Conservation (phyloP, 2,888 invertebrate species). For the Zygaena filipendulae region DNA sequence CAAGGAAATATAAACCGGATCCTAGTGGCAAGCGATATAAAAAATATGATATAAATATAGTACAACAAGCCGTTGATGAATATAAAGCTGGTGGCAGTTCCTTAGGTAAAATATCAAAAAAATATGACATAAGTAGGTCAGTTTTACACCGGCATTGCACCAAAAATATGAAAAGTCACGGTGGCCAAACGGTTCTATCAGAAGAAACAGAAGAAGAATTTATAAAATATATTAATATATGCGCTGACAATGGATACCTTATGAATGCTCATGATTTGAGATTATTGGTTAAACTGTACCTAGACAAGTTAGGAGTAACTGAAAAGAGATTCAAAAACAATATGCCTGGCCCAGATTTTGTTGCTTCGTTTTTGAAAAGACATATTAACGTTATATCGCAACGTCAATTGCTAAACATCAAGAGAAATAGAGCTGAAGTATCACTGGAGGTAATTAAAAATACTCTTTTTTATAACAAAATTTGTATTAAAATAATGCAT, state of each 20-base stretch:
- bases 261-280: conserved; percentile 6
- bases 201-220: conserved; percentile 5
- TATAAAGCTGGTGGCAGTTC: conserved; percentile 1
- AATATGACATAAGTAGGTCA: conserved; percentile 5
- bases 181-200: conserved; percentile 6
- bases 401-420: too few relatives aligned
- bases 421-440: too few relatives aligned
- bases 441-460: too few relatives aligned
- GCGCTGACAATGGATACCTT: conserved; percentile 5
- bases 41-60: too few relatives aligned
- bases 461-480: too few relatives aligned
- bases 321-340: conserved; percentile 4
- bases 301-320: conserved; percentile 5
- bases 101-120: conserved; percentile 1
- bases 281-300: conserved; percentile 6
- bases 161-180: conserved; percentile 6
- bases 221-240: conserved; percentile 5
- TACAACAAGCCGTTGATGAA: conserved; percentile 5
- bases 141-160: conserved; percentile 5
- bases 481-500: too few relatives aligned
- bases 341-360: conserved; percentile 8
- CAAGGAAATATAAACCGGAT: too few relatives aligned
- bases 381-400: too few relatives aligned
- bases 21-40: too few relatives aligned
- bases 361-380: conserved; percentile 5